A percentile compares a stretch with the other conserved stretches of the same genome.
Evolutionary conservation across 2,888 invertebrate genomes (phyloP).

Genomic region (Halictus quadricinctus): DNA sequence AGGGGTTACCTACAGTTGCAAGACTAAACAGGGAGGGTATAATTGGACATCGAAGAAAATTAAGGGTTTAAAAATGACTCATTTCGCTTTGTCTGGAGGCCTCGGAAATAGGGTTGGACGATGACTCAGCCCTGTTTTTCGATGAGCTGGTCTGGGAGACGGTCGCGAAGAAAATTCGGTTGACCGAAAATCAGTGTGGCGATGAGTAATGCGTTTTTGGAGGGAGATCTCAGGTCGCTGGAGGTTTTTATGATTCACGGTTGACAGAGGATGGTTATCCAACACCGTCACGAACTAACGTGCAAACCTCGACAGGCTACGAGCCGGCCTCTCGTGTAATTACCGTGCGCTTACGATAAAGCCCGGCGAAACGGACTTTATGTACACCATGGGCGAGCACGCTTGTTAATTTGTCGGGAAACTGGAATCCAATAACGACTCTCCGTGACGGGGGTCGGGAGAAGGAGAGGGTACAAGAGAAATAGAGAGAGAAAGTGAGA

Average conservation of each 20-base stretch:
- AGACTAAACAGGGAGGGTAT: neutral
- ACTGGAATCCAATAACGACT: slow-evolving; percentile 12
- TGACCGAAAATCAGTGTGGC: neutral
- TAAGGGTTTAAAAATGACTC: neutral
- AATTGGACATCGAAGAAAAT: neutral
- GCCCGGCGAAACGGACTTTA: slow-evolving; percentile 34
- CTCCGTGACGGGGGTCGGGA: neutral
- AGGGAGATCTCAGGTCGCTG: neutral
- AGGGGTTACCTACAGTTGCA: neutral
- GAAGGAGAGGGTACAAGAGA: neutral
- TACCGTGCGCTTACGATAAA: slow-evolving; percentile 35
- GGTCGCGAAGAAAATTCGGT: neutral
- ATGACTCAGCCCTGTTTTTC: neutral
- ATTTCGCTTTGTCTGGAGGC: neutral
- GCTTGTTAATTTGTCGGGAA: slow-evolving; percentile 25
- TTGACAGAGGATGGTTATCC: slow-evolving; percentile 14
- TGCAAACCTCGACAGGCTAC: slow-evolving; percentile 15
- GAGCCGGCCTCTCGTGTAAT: slow-evolving; percentile 28
- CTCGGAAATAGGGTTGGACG: neutral
- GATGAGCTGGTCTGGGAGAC: neutral
- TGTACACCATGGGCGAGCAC: slow-evolving; percentile 2
- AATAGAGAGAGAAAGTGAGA: neutral
- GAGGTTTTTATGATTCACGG: slow-evolving; percentile 4
- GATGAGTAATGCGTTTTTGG: neutral
- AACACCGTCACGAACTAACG: slow-evolving; percentile 38